Evolutionary conservation across 2,113 vertebrate genomes (phyloP), one percentile per base, ranked within the genome.

Genomic region (Centropristis striata): DNA sequence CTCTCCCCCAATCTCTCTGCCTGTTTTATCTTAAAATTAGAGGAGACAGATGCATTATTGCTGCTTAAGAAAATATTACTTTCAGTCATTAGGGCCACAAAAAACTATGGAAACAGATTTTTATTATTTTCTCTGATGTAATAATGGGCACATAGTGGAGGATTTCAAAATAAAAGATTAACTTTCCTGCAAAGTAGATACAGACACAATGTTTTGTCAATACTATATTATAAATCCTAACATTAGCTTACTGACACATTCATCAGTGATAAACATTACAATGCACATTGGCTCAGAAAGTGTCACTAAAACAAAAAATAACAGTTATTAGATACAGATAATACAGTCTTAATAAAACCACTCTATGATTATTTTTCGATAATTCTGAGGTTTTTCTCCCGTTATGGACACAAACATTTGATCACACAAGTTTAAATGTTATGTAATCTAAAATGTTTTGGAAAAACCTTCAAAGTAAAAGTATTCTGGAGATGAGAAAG

Each of bases 11-110:
- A 23, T 8, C 11, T 57, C 2, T 42, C 13, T 69, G 16, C 11
- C 21, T 39, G 1, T 75, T 55, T 74, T 37, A 69, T 58, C 27
- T 65, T 71, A 20, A 72, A 53, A 59, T 78, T 23, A 59, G 21
- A 61, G 36, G 23, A 60, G 75, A 71, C 25, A 42, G 71, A 61
- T 27, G 36, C 51, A 20, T 36, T 63, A 46, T 25, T 57, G 47
- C 42, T 57, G 66, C 58, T 32, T 6, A 25, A 50, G 57, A 68
- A 50, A 53, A 50, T 5, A 49, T 64, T 12, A 18, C 16, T 59
- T 61, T 53, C 39, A 64, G 10, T 16, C 18, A 7, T 47, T n/a
- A 53, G 10, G 6, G 4, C 2, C 4, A 54, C n/a, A 67, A 25
- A 28, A 13, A 59, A 53, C 16, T 36, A 1, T 46, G 59, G 23